These are phyloP conservation scores for Phalanger gymnotis DNA, from an alignment of 2,797 vertebrate species.

Conservation along the genomic window DNA sequence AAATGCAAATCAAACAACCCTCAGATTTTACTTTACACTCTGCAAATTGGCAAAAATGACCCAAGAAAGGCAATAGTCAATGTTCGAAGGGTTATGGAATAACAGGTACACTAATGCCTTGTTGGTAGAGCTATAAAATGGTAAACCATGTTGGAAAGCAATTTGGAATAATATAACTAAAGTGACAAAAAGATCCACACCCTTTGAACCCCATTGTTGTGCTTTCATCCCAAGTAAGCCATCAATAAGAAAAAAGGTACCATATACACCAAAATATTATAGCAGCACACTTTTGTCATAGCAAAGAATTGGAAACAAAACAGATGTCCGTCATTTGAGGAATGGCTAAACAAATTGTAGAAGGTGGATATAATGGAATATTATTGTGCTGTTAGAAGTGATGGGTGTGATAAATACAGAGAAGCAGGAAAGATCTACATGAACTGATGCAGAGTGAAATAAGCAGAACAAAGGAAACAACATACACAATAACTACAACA, in stretches of 20 bases:
- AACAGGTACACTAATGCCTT: not conserved
- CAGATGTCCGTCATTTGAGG: not conserved
- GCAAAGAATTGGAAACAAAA: not conserved
- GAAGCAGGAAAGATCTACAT: not conserved
- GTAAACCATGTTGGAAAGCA: not conserved
- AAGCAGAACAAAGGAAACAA: not conserved
- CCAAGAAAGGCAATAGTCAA: not conserved
- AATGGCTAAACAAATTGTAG: not conserved
- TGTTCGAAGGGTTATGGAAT: not conserved
- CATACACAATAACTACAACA: not conserved
- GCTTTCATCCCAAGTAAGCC: not conserved
- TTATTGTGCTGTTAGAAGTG: not conserved
- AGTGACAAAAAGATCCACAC: not conserved
- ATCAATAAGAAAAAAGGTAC: not conserved
- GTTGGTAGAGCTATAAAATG: not conserved
- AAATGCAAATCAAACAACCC: not conserved
- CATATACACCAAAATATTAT: not conserved
- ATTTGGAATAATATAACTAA: not conserved
- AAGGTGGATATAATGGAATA: not conserved
- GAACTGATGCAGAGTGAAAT: not conserved
- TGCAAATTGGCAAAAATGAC: not conserved
- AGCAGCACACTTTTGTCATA: not conserved
- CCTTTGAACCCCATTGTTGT: not conserved
- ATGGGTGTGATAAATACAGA: not conserved
- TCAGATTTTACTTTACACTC: not conserved